phyloP scores from a whole-genome alignment of 2,888 invertebrate species.

The Acanthosoma haemorrhoidale region DNA sequence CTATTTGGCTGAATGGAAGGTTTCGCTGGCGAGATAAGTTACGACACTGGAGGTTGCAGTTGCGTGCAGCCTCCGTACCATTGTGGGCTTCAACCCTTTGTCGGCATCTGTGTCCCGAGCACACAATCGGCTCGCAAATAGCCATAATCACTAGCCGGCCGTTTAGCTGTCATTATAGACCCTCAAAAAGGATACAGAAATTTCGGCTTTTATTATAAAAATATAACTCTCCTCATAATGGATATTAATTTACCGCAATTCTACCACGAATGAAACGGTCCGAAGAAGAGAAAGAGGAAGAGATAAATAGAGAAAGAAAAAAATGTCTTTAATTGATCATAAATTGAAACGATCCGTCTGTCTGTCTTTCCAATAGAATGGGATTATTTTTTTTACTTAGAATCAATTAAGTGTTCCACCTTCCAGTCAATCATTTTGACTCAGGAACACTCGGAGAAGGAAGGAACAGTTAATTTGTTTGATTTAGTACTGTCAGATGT shows the following conservation, averaged over 20 bases:
- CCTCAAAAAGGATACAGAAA: background rate
- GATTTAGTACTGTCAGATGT: too few species aligned
- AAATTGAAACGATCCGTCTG: conserved; percentile 4
- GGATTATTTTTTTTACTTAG: too few species aligned
- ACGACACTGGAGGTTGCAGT: too few species aligned
- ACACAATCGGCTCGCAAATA: conserved; percentile 2
- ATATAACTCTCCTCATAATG: background rate
- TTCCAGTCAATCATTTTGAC: too few species aligned
- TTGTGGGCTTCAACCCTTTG: conserved; percentile 2
- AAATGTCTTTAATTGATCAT: conserved; percentile 1
- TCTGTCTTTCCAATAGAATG: background rate
- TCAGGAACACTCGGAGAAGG: too few species aligned
- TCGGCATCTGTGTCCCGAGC: background rate
- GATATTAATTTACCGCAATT: conserved; percentile 7
- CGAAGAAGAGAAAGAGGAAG: too few species aligned
- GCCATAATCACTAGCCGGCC: background rate
- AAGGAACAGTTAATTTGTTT: too few species aligned
- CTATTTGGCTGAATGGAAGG: too few species aligned
- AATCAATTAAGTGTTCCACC: too few species aligned
- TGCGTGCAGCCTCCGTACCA: background rate
- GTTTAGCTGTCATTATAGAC: background rate
- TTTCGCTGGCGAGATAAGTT: background rate
- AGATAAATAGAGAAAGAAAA: too few species aligned
- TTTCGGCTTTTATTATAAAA: background rate
- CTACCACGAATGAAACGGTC: too few species aligned